These are phyloP conservation scores for Stenotaenia linearis DNA, from an alignment of 2,888 invertebrate species.

Conservation along the genomic window DNA sequence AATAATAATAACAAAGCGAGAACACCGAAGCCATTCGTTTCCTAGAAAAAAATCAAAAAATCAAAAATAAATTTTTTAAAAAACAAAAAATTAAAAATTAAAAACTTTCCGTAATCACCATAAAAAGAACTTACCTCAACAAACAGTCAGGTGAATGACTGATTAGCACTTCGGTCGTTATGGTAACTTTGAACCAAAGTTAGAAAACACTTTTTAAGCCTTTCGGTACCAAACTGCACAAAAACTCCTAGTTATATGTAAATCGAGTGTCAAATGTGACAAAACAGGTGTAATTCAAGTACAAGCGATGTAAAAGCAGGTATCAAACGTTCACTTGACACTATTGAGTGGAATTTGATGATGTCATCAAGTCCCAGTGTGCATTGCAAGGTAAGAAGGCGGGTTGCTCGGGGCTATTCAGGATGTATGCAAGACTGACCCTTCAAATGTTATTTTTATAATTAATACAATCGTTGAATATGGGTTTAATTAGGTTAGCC, in stretches of 20 bases:
- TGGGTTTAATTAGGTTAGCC: neutral
- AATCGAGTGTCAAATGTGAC: neutral
- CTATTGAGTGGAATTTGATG: slow-evolving; percentile 18
- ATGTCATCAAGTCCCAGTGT: slow-evolving; percentile 26
- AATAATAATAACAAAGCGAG: neutral
- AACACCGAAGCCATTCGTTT: slow-evolving; percentile 8
- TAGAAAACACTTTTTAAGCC: too few species aligned
- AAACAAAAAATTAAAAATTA: neutral
- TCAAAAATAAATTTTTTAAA: neutral
- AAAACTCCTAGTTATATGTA: too few species aligned
- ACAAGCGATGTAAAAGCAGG: neutral
- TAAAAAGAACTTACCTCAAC: neutral
- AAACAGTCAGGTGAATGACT: slow-evolving; percentile 12
- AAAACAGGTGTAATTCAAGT: neutral
- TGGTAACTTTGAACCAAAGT: neutral
- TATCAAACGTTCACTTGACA: neutral
- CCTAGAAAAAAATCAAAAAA: neutral
- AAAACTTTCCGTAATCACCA: neutral
- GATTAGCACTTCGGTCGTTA: neutral
- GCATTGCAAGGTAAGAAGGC: neutral
- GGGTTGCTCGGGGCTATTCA: neutral
- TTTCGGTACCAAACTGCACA: neutral
- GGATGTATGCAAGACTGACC: neutral
- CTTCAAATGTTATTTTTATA: neutral
- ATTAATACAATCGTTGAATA: too few species aligned